Evolutionary conservation across 2,797 vertebrate species (phyloP), one percentile per base, ranked within the genome.

Genomic region (Poecilia wingei): DNA sequence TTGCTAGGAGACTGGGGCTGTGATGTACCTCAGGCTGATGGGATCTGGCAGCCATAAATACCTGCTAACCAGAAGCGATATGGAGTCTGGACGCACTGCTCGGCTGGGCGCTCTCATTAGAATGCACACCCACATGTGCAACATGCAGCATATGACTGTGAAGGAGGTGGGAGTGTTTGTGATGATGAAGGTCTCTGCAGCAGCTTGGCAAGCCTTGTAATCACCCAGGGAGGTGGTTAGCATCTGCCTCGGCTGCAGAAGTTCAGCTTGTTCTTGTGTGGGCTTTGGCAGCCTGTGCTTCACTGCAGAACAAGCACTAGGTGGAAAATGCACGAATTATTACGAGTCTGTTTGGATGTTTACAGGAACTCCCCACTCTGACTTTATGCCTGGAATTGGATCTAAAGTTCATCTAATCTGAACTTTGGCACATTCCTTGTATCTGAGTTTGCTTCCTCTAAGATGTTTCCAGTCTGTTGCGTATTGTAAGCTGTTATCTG

Each of bases 1-100:
- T 93, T 93, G 90, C 91, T 91, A 90, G 88, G 92, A 45, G 88
- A 93, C 91, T 55, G 79, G 78, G 70, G 76, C 2, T 33, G 78
- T 59, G 85, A 84, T 78, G 80, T 2, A 57, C 14, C 75, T 79
- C 41, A 0, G 59, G 76, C 86, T 82, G 43, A 82, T 79, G 39
- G 59, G 79, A 79, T 74, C 77, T 74, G 77, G 82, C 84, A 76
- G 84, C 79, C 76, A 16, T 80, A 72, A 83, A 82, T 77, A 87
- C 75, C 81, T 43, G 77, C 79, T 82, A 61, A 82, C 31, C 79
- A 72, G 79, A 75, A 41, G 47, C 25, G 39, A 64, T 31, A 39
- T 69, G 66, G 66, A 53, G 72, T 47, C 53, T 12, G 39, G 74
- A 76, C 31, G 41, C 3, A 51, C 55, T 0, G 3, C 80, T 53